Base-by-base conservation (phyloP, 2,113 vertebrate species). In the Erythrocercus mccallii region DNA sequence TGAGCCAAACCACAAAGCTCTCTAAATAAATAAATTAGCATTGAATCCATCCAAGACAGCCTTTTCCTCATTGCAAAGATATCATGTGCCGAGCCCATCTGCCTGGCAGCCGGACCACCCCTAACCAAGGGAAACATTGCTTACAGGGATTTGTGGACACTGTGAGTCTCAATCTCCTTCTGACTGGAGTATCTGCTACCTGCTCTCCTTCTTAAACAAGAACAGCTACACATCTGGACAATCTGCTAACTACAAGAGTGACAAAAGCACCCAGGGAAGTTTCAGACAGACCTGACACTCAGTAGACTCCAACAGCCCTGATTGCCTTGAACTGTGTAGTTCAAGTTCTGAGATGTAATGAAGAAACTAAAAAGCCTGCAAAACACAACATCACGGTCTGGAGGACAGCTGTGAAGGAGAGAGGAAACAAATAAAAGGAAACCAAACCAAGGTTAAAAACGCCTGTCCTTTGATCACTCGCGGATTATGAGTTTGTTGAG, bases 381-480 rank as follows among this genome's bases (percentile, higher is more conserved):
- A 80, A 90, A 69, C 22, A 84, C n/a, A 51, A 48, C 84, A 72
- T 44, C 83, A 38, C 22, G 42, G 57, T 47, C 44, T 85, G 44
- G 12, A 92, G 53, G 86, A 70, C 80, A 96, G 68, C 68, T 91
- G 80, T 8, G 33, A 78, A 84, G 35, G 76, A 57, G 38, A 60
- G 33, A 42, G 2, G 6, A 33, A 11, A n/a, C n/a, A 21, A 51
- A 42, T 37, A 38, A 64, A 50, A 44, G 15, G 22, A 60, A 71
- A 37, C 27, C 18, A 45, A 22, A 54, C 6, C 90, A 97, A 97
- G 94, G 95, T 97, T 92, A 96, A 91, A 95, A 96, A 78, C 1
- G 0, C 7, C 10, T 48, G 78, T 89, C 92, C 92, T 96, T 69
- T 90, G 56, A 89, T 95, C 2, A 0, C 71, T 72, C 35, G 5